Conservation (phyloP, 2,113 vertebrate species). For the Eudyptes chrysolophus region DNA sequence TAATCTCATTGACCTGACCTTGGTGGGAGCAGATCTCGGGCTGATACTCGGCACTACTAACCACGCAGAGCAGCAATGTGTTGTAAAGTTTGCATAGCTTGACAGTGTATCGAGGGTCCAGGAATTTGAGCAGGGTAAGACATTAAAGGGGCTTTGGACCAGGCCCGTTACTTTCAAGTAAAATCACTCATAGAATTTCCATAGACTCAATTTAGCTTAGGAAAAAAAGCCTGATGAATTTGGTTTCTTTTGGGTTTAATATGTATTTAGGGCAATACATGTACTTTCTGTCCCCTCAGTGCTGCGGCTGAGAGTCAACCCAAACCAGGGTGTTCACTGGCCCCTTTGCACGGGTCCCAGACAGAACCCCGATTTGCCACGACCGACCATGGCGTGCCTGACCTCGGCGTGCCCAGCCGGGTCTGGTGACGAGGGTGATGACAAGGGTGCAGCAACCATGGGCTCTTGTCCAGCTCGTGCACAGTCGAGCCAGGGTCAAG, state of each 20-base stretch:
- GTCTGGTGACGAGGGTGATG: neutral
- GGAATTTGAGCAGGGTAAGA: neutral
- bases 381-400: rapidly evolving
- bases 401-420: rapidly evolving
- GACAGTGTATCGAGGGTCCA: neutral
- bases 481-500: neutral
- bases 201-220: neutral
- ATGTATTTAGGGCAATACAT: neutral
- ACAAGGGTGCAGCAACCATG: neutral
- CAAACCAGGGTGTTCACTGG: neutral
- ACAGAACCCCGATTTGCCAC: rapidly evolving
- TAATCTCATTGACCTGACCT: neutral
- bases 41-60: neutral
- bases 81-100: neutral
- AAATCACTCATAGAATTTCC: neutral
- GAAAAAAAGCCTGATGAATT: neutral
- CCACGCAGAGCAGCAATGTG: rapidly evolving
- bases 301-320: neutral
- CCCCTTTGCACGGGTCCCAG: neutral
- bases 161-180: neutral
- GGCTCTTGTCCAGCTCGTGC: neutral
- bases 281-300: neutral
- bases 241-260: neutral
- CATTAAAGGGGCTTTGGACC: neutral
- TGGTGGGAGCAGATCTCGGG: neutral